Evolutionary conservation across 2,888 invertebrate genomes (phyloP).

Genomic region (Acrocera orbiculus): DNA sequence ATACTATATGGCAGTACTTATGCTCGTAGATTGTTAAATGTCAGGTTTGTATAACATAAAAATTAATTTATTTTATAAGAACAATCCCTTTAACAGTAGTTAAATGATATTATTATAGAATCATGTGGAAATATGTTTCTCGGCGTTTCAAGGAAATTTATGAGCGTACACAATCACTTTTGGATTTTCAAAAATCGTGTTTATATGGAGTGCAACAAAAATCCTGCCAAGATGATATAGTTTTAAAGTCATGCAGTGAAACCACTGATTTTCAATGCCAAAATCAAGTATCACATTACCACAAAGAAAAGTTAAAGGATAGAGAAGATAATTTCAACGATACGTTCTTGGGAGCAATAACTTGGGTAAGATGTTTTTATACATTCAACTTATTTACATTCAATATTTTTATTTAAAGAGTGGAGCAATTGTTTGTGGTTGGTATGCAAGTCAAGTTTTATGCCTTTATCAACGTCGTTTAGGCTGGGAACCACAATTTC

Average conservation of each 20-base stretch:
- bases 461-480: conserved; percentile 20
- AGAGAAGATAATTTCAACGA: background rate
- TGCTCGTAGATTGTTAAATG: too few relatives aligned
- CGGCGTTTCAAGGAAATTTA: conserved; percentile 35
- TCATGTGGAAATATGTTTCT: conserved; percentile 41
- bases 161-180: conserved; percentile 34
- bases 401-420: conserved; percentile 29
- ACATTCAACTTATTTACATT: background rate
- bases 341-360: conserved; percentile 18
- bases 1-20: too few relatives aligned
- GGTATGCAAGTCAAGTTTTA: conserved; percentile 42
- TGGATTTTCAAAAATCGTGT: conserved; percentile 33
- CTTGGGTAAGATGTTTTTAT: conserved; percentile 31
- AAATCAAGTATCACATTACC: too few relatives aligned
- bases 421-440: conserved; percentile 41
- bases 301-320: too few relatives aligned
- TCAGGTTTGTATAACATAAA: too few relatives aligned
- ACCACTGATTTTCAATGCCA: too few relatives aligned
- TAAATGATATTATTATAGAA: too few relatives aligned
- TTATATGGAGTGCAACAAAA: conserved; percentile 12
- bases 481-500: conserved; percentile 6
- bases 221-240: too few relatives aligned
- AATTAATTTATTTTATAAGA: too few relatives aligned
- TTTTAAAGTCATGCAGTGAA: too few relatives aligned
- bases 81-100: too few relatives aligned